These are phyloP conservation scores for Tetragonula clypearis DNA, from an alignment of 1,140 invertebrate species.

Conservation along the genomic window DNA sequence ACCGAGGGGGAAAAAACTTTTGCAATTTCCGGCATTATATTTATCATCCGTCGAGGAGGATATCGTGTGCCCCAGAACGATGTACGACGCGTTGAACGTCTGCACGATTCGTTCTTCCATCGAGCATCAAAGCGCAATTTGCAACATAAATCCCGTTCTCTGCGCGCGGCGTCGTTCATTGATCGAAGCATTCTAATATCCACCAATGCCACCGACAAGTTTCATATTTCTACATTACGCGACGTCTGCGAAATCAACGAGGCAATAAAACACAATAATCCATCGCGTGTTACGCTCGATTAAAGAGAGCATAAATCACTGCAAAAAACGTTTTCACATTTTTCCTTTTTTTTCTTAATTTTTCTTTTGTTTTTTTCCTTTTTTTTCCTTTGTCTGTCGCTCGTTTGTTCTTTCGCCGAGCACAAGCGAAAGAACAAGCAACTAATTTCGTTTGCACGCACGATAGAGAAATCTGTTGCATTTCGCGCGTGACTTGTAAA, in stretches of 20 bases:
- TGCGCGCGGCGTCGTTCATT: conserved; percentile 14
- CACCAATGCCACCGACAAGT: conserved; percentile 36
- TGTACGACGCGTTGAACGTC: neutral
- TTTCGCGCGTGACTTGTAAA: neutral
- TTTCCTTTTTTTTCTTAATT: neutral
- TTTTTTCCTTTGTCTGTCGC: neutral
- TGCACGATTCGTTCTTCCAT: neutral
- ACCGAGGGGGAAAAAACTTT: too few relatives aligned
- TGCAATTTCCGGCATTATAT: neutral
- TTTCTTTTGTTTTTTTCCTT: neutral
- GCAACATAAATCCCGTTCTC: conserved; percentile 35
- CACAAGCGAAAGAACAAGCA: neutral
- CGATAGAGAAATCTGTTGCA: neutral
- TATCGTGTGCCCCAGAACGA: neutral
- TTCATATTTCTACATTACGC: conserved; percentile 50
- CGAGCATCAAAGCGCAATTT: conserved; percentile 24
- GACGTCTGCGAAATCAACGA: conserved; percentile 28
- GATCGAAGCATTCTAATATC: conserved; percentile 48
- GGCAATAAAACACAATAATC: conserved; percentile 47
- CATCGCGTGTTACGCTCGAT: conserved; percentile 18
- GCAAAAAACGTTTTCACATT: neutral
- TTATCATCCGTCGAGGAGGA: neutral
- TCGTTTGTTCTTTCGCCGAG: neutral
- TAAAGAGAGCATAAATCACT: neutral
- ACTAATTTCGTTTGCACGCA: neutral